Conservation (phyloP, 2,888 invertebrate species). For the Cephus pygmeus region DNA sequence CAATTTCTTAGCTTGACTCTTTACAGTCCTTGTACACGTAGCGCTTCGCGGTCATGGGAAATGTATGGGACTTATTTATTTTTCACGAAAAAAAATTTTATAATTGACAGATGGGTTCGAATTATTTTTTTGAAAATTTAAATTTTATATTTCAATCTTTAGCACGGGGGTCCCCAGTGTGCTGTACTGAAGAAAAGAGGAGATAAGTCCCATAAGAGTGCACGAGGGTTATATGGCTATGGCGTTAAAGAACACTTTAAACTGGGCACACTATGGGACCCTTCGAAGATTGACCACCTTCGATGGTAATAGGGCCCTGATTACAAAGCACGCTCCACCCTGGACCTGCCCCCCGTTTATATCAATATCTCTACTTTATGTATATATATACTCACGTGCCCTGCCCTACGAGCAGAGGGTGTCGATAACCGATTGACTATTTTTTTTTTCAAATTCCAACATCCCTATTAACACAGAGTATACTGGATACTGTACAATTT, state of each 20-base stretch:
- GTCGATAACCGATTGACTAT: neutral
- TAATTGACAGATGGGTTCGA: neutral
- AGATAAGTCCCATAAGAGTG: neutral
- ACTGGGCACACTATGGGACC: neutral
- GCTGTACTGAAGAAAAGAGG: neutral
- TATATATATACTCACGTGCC: conserved; percentile 22
- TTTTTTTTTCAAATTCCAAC: neutral
- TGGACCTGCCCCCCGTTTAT: conserved; percentile 64
- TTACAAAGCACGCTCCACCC: conserved; percentile 60
- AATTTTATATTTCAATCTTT: neutral
- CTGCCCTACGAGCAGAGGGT: neutral
- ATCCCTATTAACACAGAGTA: neutral
- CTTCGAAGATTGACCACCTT: conserved; percentile 61
- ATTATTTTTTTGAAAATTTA: neutral
- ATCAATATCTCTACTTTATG: conserved; percentile 61
- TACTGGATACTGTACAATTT: neutral
- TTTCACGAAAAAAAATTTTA: neutral
- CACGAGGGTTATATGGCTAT: neutral
- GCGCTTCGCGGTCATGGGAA: neutral
- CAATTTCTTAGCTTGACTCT: neutral
- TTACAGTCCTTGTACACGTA: no score
- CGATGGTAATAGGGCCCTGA: conserved; percentile 61
- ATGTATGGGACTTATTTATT: neutral
- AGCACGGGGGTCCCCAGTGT: neutral
- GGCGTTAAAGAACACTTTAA: neutral